Percentiles rank a stretch among this genome's conserved stretches.
These are phyloP conservation scores for Drosophila leontia DNA, from an alignment of 1,140 invertebrate genomes.

Conservation along the genomic window DNA sequence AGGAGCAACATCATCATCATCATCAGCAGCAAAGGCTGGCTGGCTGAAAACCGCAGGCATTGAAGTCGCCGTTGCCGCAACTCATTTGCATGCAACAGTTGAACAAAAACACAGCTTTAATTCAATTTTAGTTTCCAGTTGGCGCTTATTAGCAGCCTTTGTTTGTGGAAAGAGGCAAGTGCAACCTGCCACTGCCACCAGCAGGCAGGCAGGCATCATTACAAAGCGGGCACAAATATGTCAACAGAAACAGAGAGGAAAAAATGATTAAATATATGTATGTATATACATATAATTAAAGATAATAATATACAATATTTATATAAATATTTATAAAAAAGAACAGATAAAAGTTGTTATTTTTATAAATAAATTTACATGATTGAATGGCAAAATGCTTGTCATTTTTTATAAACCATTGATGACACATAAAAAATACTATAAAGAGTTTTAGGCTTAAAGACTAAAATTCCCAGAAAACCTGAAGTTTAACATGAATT, in stretches of 20 bases:
- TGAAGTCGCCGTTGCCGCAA: slow-evolving; percentile 56
- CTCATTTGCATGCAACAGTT: slow-evolving; percentile 77
- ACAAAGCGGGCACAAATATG: slow-evolving; percentile 56
- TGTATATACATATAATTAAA: too few species aligned
- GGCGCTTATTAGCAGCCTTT: slow-evolving; percentile 56
- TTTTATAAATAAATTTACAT: too few species aligned
- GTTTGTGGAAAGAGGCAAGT: slow-evolving; percentile 17
- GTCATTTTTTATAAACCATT: too few species aligned
- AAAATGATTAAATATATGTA: neutral
- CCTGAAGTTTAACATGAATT: too few species aligned
- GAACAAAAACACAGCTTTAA: slow-evolving; percentile 73
- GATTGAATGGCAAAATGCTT: too few species aligned
- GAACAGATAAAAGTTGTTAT: too few species aligned
- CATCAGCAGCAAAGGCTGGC: slow-evolving; percentile 2
- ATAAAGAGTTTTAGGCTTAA: too few species aligned
- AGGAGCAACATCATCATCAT: slow-evolving; percentile 10
- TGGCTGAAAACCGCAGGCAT: slow-evolving; percentile 51
- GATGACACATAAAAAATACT: too few species aligned
- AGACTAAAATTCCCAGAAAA: too few species aligned
- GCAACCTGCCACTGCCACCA: slow-evolving; percentile 27
- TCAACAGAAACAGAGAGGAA: slow-evolving; percentile 46
- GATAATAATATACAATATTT: too few species aligned
- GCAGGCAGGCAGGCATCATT: slow-evolving; percentile 36
- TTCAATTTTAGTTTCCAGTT: slow-evolving; percentile 65
- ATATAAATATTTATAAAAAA: too few species aligned